Percentiles rank a stretch among this genome's conserved stretches.
Conservation (phyloP, 2,888 invertebrate species). For the Orthonevra nobilis region DNA sequence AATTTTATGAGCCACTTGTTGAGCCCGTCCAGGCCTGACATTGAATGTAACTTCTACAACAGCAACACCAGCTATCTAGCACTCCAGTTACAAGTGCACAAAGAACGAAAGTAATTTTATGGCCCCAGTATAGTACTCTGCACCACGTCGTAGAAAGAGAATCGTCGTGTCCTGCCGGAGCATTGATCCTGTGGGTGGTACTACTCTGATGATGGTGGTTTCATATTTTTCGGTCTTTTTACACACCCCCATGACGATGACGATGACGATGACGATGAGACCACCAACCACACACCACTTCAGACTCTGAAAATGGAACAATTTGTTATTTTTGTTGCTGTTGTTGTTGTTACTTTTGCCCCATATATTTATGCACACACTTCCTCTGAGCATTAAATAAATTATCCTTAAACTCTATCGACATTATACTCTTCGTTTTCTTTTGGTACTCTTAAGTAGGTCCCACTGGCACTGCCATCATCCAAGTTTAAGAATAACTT, state of each 20-base stretch:
- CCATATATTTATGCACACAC: constrained; percentile 54
- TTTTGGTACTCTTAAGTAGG: constrained; percentile 9
- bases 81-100: constrained; percentile 48
- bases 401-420: constrained; percentile 55
- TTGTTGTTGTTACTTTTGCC: constrained; percentile 27
- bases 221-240: constrained; percentile 31
- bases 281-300: background rate
- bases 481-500: constrained; percentile 54
- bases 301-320: constrained; percentile 21
- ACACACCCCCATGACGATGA: constrained; percentile 10
- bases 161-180: constrained; percentile 21
- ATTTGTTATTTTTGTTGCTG: constrained; percentile 20
- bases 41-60: constrained; percentile 48
- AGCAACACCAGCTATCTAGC: constrained; percentile 26
- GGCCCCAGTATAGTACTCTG: constrained; percentile 27
- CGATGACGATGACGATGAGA: constrained; percentile 2
- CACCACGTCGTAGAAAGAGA: constrained; percentile 19
- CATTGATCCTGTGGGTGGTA: constrained; percentile 26
- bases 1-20: constrained; percentile 74
- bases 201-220: background rate
- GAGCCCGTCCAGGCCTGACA: constrained; percentile 63
- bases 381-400: constrained; percentile 50
- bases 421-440: constrained; percentile 34
- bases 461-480: background rate
- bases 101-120: constrained; percentile 64